Evolutionary conservation across 2,797 vertebrate genomes (phyloP).

Genomic region (Glyptemys insculpta): DNA sequence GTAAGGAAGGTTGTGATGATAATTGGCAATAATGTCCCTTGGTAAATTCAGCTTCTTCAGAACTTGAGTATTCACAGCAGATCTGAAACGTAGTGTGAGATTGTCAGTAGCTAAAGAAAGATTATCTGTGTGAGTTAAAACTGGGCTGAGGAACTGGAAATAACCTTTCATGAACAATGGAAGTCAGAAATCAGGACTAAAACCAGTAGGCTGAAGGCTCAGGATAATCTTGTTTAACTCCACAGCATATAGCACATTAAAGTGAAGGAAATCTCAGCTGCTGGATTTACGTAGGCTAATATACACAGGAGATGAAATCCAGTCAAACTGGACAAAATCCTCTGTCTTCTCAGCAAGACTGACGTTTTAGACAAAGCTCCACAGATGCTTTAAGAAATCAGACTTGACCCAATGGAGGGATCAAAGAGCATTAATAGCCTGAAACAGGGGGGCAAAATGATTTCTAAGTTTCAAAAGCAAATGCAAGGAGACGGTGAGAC

Average conservation of each 20-base stretch:
- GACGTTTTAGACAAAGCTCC: not conserved
- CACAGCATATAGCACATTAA: constrained; percentile 68
- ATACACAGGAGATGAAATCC: not conserved
- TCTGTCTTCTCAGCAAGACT: not conserved
- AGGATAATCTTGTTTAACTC: constrained; percentile 75
- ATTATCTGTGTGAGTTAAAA: constrained; percentile 63
- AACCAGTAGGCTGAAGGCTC: constrained; percentile 51
- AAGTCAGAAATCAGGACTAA: constrained; percentile 60
- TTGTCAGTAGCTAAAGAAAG: constrained; percentile 58
- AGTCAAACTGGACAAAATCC: not conserved
- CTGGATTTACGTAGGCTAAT: constrained; percentile 53
- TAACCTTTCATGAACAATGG: constrained; percentile 49
- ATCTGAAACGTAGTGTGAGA: constrained; percentile 65
- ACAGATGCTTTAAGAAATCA: not conserved
- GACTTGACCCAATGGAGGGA: not conserved
- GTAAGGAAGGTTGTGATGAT: not conserved
- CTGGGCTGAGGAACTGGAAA: constrained; percentile 41
- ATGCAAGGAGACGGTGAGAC: not conserved
- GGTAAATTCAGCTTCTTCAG: not conserved
- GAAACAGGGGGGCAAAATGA: not conserved
- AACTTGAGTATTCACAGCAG: constrained; percentile 44
- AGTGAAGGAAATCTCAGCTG: constrained; percentile 68
- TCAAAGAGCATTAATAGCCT: not conserved
- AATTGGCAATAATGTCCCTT: constrained; percentile 43
- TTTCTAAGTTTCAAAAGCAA: not conserved